These are phyloP conservation scores for Paramacrobiotus metropolitanus DNA, from an alignment of 1,140 invertebrate species.

Conservation along the genomic window DNA sequence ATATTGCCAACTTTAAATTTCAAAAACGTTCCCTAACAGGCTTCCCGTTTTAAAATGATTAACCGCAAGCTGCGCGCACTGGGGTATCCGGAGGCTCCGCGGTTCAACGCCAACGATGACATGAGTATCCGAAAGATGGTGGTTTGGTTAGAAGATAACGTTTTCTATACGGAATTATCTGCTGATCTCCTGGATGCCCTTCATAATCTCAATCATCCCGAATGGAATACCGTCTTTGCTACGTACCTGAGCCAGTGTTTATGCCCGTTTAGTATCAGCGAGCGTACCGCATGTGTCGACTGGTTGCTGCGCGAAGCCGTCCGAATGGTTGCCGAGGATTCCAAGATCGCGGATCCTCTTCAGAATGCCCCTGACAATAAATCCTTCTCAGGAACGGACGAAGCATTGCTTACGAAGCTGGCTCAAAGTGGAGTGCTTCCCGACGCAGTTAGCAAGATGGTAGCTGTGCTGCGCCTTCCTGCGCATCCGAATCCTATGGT, in stretches of 20 bases:
- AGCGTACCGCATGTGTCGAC: constrained; percentile 38
- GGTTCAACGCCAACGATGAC: constrained; percentile 33
- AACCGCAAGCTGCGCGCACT: constrained; percentile 11
- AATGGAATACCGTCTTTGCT: not conserved
- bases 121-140: constrained; percentile 51
- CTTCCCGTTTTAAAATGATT: too few species aligned
- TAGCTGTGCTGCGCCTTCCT: constrained; percentile 48
- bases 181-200: not conserved
- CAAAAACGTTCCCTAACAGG: too few species aligned
- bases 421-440: too few species aligned
- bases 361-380: too few species aligned
- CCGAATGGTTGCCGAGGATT: constrained; percentile 31
- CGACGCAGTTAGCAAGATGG: constrained; percentile 45
- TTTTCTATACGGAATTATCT: not conserved
- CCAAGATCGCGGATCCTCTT: too few species aligned
- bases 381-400: too few species aligned
- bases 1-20: too few species aligned
- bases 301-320: constrained; percentile 66
- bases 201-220: not conserved
- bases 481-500: constrained; percentile 54
- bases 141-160: constrained; percentile 78
- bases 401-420: too few species aligned
- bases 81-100: constrained; percentile 8
- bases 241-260: constrained; percentile 48
- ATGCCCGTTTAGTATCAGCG: constrained; percentile 32